phyloP scores from a whole-genome alignment of 2,797 vertebrate genomes.

The Lithobates sylvaticus region DNA sequence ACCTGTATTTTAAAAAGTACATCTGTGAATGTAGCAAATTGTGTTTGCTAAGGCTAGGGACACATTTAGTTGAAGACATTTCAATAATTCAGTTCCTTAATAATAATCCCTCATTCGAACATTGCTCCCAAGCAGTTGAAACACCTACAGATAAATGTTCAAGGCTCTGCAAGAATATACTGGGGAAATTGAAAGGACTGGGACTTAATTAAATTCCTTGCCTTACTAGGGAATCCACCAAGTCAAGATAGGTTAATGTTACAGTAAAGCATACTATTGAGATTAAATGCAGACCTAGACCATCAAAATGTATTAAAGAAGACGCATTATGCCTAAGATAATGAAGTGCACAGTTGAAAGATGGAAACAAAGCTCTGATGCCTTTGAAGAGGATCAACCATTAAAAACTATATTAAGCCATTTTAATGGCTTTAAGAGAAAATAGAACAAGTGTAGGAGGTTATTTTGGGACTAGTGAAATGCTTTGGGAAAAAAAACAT shows the following conservation, averaged over 20 bases:
- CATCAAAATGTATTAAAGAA: conserved; percentile 24
- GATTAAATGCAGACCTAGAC: conserved; percentile 31
- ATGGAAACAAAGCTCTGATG: not conserved
- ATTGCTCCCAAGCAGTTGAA: conserved; percentile 24
- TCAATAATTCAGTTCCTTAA: conserved; percentile 11
- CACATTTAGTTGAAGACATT: conserved; percentile 30
- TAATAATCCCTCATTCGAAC: conserved; percentile 20
- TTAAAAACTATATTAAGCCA: not conserved
- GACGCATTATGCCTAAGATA: not conserved
- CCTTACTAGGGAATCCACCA: conserved; percentile 24
- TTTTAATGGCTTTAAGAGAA: not conserved
- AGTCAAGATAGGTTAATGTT: conserved; percentile 40
- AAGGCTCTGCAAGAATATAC: conserved; percentile 34
- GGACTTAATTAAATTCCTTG: conserved; percentile 43
- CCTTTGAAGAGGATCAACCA: not conserved
- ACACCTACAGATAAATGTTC: conserved; percentile 14
- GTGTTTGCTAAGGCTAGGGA: not conserved
- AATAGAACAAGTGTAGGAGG: not conserved
- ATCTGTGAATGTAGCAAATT: conserved; percentile 3
- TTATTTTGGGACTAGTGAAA: not conserved
- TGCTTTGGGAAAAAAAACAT: not conserved
- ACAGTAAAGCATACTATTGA: conserved; percentile 10
- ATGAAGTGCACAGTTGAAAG: conserved; percentile 36
- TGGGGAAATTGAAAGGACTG: conserved; percentile 30
- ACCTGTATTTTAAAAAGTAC: conserved; percentile 31